Conservation (phyloP, 2,113 vertebrate species). For the Phoenicopterus ruber region DNA sequence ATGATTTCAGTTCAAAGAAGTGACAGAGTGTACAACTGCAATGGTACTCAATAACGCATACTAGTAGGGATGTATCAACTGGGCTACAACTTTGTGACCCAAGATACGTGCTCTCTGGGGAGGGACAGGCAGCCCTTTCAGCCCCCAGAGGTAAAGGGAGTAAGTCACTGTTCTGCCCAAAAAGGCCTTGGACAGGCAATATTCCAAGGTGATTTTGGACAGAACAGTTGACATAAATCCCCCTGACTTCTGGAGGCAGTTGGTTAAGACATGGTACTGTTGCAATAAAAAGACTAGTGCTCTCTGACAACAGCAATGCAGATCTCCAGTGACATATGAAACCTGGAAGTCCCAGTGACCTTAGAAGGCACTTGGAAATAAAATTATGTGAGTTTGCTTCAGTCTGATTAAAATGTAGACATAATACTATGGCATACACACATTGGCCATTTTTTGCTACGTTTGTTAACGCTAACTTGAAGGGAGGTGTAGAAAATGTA, state of each 20-base stretch:
- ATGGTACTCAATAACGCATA: not conserved
- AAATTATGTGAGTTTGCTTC: not conserved
- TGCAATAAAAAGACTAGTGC: not conserved
- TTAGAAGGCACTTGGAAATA: not conserved
- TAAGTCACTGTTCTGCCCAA: not conserved
- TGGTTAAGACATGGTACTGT: not conserved
- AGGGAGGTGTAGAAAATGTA: not conserved
- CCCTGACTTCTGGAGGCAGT: not conserved
- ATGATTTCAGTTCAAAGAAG: not conserved
- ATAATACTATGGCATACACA: not conserved
- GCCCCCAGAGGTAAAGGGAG: not conserved
- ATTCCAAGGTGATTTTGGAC: not conserved
- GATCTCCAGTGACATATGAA: not conserved
- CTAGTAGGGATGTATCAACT: not conserved
- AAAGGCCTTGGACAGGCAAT: not conserved
- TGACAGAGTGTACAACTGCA: not conserved
- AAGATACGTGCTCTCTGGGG: not conserved
- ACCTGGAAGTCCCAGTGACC: not conserved
- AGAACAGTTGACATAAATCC: not conserved
- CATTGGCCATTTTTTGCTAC: accelerated
- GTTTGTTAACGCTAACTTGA: not conserved
- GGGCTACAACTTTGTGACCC: not conserved
- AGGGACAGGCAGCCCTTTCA: not conserved
- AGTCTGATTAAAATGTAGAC: not conserved
- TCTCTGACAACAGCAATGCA: not conserved